Conservation (phyloP, 2,888 invertebrate species). For the Microctonus brassicae region DNA sequence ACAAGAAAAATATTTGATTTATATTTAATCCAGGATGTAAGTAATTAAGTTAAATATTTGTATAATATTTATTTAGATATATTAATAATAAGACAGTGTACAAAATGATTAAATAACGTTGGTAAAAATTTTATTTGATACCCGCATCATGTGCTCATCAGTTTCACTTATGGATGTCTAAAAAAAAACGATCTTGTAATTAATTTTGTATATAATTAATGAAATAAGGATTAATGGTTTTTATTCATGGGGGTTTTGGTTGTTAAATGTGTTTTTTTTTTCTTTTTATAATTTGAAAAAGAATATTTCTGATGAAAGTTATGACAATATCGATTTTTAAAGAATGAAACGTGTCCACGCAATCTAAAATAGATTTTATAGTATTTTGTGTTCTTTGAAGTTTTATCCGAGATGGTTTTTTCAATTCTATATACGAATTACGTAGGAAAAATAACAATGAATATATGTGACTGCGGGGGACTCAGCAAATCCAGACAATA, state of each 20-base stretch:
- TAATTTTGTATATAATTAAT: too few species aligned
- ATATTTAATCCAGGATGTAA: neutral
- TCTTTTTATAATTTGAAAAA: neutral
- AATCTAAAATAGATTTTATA: neutral
- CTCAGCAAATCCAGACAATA: neutral
- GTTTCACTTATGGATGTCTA: neutral
- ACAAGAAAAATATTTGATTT: neutral
- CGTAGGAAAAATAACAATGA: slow-evolving; percentile 34
- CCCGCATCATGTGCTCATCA: neutral
- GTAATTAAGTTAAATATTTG: neutral
- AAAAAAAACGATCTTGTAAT: too few species aligned
- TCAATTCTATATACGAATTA: neutral
- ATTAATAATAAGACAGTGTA: neutral
- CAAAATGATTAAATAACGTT: neutral
- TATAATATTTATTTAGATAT: neutral
- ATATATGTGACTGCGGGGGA: neutral
- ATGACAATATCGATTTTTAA: neutral
- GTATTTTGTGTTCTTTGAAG: too few species aligned
- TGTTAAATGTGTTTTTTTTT: neutral
- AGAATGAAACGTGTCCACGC: neutral
- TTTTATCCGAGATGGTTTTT: neutral
- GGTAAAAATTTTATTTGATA: neutral
- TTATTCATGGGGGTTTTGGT: neutral
- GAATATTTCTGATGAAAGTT: neutral
- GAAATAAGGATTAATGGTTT: too few species aligned